These are phyloP conservation scores for Corbicula japonica DNA, from an alignment of 2,888 invertebrate genomes.

Conservation along the genomic window DNA sequence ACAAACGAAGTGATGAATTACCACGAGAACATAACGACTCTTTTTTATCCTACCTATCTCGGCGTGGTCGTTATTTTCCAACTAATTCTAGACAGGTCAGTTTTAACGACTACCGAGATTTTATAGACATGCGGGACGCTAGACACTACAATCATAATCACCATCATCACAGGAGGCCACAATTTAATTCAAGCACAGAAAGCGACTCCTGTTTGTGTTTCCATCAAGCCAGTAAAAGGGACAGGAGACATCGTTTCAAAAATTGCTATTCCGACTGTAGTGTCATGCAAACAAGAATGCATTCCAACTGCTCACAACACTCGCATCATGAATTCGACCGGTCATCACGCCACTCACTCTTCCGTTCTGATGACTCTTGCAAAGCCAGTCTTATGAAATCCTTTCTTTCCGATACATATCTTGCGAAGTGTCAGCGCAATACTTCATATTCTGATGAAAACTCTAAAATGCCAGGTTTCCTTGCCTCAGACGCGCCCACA, in stretches of 20 bases:
- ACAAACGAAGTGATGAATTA: background rate
- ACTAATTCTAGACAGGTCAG: background rate
- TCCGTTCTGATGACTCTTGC: slow-evolving; percentile 20
- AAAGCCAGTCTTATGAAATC: slow-evolving; percentile 47
- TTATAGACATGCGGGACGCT: background rate
- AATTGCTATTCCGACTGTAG: slow-evolving; percentile 5
- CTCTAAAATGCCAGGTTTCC: background rate
- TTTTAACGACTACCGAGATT: slow-evolving; percentile 1
- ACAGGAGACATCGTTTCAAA: slow-evolving; percentile 3
- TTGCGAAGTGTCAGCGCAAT: background rate
- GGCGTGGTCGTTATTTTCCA: background rate
- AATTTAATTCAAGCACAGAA: slow-evolving; percentile 30
- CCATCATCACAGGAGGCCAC: background rate
- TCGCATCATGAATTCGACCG: background rate
- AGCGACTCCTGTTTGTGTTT: slow-evolving; percentile 38
- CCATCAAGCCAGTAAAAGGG: background rate
- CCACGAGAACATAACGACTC: background rate
- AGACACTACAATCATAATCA: too few species aligned
- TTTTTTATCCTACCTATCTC: background rate
- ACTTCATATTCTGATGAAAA: slow-evolving; percentile 5
- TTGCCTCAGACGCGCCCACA: background rate
- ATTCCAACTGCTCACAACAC: background rate
- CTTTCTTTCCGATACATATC: slow-evolving; percentile 44
- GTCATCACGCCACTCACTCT: background rate
- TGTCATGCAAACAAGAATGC: slow-evolving; percentile 6